A percentile compares a stretch with the other conserved stretches of the same genome.
Evolutionary conservation across 2,888 invertebrate species (phyloP).

Genomic region (Scaptomyza polygonia): DNA sequence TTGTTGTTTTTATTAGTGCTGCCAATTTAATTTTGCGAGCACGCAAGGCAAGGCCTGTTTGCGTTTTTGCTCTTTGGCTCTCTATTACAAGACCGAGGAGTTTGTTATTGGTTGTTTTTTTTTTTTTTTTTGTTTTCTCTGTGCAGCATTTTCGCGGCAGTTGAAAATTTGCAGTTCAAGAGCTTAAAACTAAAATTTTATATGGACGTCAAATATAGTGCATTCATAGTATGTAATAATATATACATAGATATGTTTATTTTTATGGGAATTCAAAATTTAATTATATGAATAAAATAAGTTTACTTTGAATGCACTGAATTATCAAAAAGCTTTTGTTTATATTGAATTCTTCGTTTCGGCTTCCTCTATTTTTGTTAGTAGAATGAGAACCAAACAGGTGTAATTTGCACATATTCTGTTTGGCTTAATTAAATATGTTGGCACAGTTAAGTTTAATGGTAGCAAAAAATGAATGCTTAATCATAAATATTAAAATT

Average conservation of each 20-base stretch:
- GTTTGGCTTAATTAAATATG: not conserved
- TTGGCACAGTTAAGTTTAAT: not conserved
- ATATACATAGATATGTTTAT: too few relatives aligned
- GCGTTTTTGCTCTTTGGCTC: conserved; percentile 10
- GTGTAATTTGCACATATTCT: not conserved
- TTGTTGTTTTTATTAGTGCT: conserved; percentile 62
- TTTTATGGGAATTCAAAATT: too few relatives aligned
- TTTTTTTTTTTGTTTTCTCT: conserved; percentile 18
- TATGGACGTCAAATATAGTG: not conserved
- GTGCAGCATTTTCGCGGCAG: conserved; percentile 24
- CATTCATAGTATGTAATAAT: too few relatives aligned
- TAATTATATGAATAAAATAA: too few relatives aligned
- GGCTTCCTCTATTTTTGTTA: not conserved
- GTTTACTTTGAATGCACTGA: not conserved
- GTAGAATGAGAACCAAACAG: conserved; percentile 1
- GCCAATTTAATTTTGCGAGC: conserved; percentile 46
- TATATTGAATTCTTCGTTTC: not conserved
- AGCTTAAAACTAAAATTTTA: conserved; percentile 3
- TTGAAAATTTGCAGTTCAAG: conserved; percentile 24
- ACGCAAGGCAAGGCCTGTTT: conserved; percentile 26
- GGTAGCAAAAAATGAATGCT: not conserved
- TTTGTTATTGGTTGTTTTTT: conserved; percentile 21
- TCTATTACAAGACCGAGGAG: conserved; percentile 21
- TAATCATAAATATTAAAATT: not conserved
- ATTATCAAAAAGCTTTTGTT: not conserved